Base-by-base conservation (phyloP, 2,113 vertebrate genomes). In the Eupsittula cactorum region DNA sequence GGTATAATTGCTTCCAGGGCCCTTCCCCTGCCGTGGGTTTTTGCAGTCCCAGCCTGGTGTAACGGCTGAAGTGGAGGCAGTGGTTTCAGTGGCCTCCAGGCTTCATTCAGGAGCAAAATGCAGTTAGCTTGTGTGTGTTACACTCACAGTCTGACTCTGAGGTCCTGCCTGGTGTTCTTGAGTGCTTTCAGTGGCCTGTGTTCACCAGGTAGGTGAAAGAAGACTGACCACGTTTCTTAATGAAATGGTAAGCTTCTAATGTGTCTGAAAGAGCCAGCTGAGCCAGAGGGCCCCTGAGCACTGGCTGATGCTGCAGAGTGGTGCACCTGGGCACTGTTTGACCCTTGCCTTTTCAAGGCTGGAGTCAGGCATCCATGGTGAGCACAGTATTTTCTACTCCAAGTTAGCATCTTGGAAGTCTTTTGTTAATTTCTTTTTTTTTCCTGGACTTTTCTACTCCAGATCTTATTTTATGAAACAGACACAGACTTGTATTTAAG, bases 81-180 rank as follows among this genome's bases (percentile, higher is more conserved):
- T 6, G 2, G 68, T 33, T 55, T 46, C 42, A 12, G 37, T 42
- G 71, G 52, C 63, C 59, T 29, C 3, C 4, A 3, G 71, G 60
- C 80, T 86, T 82, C 21, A 0, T 68, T 84, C 35, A 71, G 60
- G 35, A 88, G 42, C 29, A 41, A 70, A 86, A 55, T 21, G 25
- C 35, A 53, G 2, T 73, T 65, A 62, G 6, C 7, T 2, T 37
- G 16, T 23, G n/a, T 24, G 3, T n/a, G 1, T 70, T 82, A 25
- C 74, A 65, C 0, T 2, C 2, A 0, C 13, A 8, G 39, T 14
- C 13, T 37, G 55, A 8, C 44, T 79, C 1, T 0, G 44, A 35
- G 35, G 25, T 27, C 49, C 14, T 11, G 0, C 41, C 16, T 11
- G 0, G 5, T 35, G 29, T 39, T 60, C 10, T 33, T 1, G 1